phyloP scores from a whole-genome alignment of 2,888 invertebrate genomes.

The Sesia apiformis region DNA sequence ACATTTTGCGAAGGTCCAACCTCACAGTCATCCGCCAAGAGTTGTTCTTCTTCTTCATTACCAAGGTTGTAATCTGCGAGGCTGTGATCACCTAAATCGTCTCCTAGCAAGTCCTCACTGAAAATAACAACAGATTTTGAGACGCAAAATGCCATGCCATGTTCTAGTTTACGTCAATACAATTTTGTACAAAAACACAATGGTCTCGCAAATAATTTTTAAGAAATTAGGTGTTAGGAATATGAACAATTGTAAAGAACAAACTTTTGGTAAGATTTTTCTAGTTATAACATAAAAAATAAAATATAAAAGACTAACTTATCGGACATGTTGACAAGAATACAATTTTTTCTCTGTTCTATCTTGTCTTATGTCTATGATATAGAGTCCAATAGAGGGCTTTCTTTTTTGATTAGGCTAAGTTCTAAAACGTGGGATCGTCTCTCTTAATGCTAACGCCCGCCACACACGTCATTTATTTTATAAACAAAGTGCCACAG shows the following conservation, averaged over 20 bases:
- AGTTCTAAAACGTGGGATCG: too few species aligned
- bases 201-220: too few species aligned
- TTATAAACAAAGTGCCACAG: too few species aligned
- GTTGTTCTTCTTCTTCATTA: constrained; percentile 66
- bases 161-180: neutral
- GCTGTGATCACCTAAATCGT: constrained; percentile 66
- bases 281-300: constrained; percentile 1
- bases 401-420: too few species aligned
- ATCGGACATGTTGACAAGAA: constrained; percentile 65
- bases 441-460: too few species aligned
- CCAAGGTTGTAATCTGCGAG: constrained; percentile 67
- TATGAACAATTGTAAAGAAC: too few species aligned
- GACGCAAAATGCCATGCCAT: neutral
- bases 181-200: neutral
- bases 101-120: constrained; percentile 68
- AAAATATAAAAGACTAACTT: constrained; percentile 46
- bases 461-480: too few species aligned
- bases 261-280: too few species aligned
- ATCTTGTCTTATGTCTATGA: too few species aligned
- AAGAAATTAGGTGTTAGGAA: too few species aligned
- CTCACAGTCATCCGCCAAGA: constrained; percentile 63
- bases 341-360: neutral
- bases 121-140: constrained; percentile 7
- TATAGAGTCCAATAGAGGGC: too few species aligned
- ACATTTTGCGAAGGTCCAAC: constrained; percentile 51